Conservation (phyloP, 2,113 vertebrate species). For the Leptodactylus fuscus region DNA sequence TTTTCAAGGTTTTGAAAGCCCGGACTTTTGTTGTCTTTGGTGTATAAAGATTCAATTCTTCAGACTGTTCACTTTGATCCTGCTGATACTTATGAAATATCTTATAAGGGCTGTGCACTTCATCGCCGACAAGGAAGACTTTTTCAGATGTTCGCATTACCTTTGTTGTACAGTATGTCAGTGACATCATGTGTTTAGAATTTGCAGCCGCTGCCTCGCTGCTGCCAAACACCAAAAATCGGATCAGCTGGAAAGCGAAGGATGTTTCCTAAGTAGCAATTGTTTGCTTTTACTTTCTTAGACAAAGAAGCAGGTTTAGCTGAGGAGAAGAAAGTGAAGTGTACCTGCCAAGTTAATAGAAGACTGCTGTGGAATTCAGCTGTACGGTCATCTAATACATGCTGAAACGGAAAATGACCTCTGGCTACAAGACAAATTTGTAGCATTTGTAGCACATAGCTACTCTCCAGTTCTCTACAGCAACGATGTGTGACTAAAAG, state of each 20-base stretch:
- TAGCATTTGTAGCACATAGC: neutral
- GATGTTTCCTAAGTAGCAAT: neutral
- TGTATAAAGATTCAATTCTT: neutral
- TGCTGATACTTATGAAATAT: neutral
- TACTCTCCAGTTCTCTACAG: too few relatives aligned
- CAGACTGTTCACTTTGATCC: neutral
- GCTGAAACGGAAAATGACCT: neutral
- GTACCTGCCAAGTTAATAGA: neutral
- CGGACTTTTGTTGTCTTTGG: neutral
- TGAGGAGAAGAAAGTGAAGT: neutral
- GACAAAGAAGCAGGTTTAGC: neutral
- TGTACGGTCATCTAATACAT: neutral
- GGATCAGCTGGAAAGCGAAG: neutral
- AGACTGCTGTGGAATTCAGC: neutral
- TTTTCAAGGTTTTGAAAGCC: neutral
- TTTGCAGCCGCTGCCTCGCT: neutral
- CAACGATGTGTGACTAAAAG: neutral
- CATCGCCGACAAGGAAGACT: neutral
- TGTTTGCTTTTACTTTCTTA: neutral
- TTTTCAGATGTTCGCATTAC: slow-evolving; percentile 26
- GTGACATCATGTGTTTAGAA: slow-evolving; percentile 25
- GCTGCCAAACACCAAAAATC: neutral
- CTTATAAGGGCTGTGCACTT: neutral
- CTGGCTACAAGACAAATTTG: neutral
- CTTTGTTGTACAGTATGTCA: slow-evolving; percentile 17